These are phyloP conservation scores for Butorides virescens DNA, from an alignment of 2,113 vertebrate genomes.

Conservation along the genomic window DNA sequence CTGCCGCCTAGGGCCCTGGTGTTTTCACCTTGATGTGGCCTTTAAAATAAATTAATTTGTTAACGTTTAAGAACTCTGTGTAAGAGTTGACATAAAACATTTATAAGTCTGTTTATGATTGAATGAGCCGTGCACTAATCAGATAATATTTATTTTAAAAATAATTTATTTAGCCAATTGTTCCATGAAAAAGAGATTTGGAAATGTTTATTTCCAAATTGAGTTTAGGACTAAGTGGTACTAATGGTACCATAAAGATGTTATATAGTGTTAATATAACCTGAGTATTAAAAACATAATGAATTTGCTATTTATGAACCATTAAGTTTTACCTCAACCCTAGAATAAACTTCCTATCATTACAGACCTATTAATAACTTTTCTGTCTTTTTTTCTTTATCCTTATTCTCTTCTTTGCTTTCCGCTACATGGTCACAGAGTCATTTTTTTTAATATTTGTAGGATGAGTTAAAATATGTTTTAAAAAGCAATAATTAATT, in stretches of 20 bases:
- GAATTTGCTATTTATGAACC: conserved; percentile 79
- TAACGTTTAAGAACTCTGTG: conserved; percentile 58
- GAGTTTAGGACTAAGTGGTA: conserved; percentile 64
- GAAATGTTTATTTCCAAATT: conserved; percentile 67
- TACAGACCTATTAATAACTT: conserved; percentile 66
- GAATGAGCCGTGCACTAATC: conserved; percentile 24
- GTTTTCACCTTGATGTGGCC: conserved; percentile 71
- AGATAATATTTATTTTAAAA: conserved; percentile 66
- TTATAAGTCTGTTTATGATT: conserved; percentile 62
- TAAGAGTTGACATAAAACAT: conserved; percentile 65
- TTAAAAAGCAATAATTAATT: neutral
- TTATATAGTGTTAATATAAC: conserved; percentile 78
- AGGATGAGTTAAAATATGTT: neutral
- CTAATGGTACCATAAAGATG: conserved; percentile 76
- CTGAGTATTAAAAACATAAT: conserved; percentile 78
- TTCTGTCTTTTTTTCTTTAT: neutral
- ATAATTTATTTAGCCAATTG: conserved; percentile 69
- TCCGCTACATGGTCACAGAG: neutral
- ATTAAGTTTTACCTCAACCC: conserved; percentile 73
- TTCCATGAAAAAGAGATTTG: conserved; percentile 46
- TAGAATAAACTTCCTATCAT: conserved; percentile 72
- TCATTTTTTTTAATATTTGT: neutral
- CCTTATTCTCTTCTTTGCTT: neutral
- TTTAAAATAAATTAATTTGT: conserved; percentile 76
- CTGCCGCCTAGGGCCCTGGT: neutral